phyloP scores from a whole-genome alignment of 2,888 invertebrate species.

The Ptychoptera contaminata region DNA sequence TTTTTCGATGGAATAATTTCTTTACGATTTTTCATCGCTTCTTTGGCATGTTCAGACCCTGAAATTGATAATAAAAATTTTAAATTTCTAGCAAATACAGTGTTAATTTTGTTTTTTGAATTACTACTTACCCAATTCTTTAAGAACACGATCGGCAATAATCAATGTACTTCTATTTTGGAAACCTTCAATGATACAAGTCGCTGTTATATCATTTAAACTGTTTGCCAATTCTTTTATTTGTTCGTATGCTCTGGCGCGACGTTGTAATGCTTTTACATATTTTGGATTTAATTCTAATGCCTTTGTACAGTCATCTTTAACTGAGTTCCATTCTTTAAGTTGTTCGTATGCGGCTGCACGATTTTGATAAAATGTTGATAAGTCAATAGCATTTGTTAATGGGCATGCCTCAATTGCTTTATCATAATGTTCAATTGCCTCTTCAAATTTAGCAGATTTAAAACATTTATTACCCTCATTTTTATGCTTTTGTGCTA shows the following conservation, averaged over 20 bases:
- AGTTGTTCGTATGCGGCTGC: slow-evolving; percentile 90
- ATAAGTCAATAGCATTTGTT: slow-evolving; percentile 54
- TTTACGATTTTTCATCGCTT: slow-evolving; percentile 48
- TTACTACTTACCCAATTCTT: slow-evolving; percentile 37
- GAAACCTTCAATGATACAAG: slow-evolving; percentile 81
- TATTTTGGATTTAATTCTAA: slow-evolving; percentile 72
- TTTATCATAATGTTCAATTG: slow-evolving; percentile 75
- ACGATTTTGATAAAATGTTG: slow-evolving; percentile 90
- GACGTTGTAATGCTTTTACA: slow-evolving; percentile 69
- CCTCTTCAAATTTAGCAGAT: slow-evolving; percentile 77
- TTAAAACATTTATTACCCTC: slow-evolving; percentile 81
- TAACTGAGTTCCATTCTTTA: slow-evolving; percentile 68
- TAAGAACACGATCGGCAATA: slow-evolving; percentile 77
- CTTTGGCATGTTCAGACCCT: slow-evolving; percentile 48
- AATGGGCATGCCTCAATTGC: slow-evolving; percentile 82
- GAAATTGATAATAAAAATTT: too few species aligned
- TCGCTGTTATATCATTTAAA: slow-evolving; percentile 84
- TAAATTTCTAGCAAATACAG: too few species aligned
- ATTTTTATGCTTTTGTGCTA: slow-evolving; percentile 65
- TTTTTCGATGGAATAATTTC: slow-evolving; percentile 71
- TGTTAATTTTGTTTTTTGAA: slow-evolving; percentile 9
- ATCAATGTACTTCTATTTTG: slow-evolving; percentile 62
- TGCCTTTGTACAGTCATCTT: slow-evolving; percentile 75
- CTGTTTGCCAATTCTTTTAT: slow-evolving; percentile 63
- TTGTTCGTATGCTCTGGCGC: slow-evolving; percentile 71